Conservation (phyloP, 2,797 vertebrate genomes). For the Hyperoplus immaculatus region DNA sequence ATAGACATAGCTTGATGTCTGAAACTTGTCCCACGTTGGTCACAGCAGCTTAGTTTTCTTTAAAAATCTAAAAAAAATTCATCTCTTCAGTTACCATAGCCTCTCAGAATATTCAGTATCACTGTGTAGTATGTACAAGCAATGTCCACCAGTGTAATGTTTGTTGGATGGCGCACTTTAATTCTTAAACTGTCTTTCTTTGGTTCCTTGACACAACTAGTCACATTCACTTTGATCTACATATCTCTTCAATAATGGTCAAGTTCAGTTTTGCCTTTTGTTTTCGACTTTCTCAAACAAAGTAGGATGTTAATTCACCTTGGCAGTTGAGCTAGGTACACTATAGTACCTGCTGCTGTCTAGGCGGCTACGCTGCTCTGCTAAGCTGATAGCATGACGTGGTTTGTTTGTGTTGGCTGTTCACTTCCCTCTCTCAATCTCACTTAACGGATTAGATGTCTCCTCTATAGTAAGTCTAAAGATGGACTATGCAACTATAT, state of each 20-base stretch:
- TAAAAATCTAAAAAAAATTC: too few species aligned
- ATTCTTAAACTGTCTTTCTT: background rate
- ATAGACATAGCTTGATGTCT: background rate
- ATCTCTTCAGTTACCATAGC: background rate
- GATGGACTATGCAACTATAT: background rate
- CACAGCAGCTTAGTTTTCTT: background rate
- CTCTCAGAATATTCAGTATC: background rate
- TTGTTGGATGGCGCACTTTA: too few species aligned
- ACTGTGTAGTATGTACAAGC: background rate
- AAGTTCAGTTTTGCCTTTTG: background rate
- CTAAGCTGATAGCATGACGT: background rate
- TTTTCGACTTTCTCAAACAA: background rate
- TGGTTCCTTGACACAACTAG: background rate
- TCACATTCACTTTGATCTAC: constrained; percentile 13
- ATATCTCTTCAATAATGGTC: background rate
- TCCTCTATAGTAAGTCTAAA: background rate
- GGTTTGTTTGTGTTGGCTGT: too few species aligned
- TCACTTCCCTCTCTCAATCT: background rate
- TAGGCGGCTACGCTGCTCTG: background rate
- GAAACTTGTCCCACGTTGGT: background rate
- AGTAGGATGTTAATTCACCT: background rate
- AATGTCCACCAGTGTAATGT: background rate
- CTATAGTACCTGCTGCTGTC: background rate
- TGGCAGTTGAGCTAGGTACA: background rate
- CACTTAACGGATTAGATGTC: background rate